Evolutionary conservation across 2,888 invertebrate species (phyloP).

Genomic region (Dryomyza anilis): DNA sequence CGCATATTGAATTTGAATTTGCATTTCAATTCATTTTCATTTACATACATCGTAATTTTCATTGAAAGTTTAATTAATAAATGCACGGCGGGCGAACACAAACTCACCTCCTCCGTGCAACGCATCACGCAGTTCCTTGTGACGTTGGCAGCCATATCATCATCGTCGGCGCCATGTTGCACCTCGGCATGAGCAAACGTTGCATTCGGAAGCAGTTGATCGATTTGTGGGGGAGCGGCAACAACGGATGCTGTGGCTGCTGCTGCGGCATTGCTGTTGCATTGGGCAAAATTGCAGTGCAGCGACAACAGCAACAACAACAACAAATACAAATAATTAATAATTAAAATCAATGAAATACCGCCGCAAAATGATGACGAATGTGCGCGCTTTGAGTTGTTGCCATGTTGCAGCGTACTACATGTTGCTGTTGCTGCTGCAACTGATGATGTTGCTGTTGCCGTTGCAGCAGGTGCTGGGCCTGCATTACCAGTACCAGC

Average conservation of each 20-base stretch:
- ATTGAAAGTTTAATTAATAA: background rate
- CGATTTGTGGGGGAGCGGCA: background rate
- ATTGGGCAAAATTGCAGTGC: constrained; percentile 47
- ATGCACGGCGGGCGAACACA: background rate
- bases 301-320: constrained; percentile 43
- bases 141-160: background rate
- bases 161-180: background rate
- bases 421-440: no score
- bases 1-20: no score
- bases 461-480: background rate
- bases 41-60: background rate
- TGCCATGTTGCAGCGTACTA: no score
- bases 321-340: constrained; percentile 41
- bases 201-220: background rate
- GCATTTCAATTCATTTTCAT: background rate
- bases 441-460: background rate
- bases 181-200: background rate
- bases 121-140: background rate
- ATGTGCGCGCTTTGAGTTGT: constrained; percentile 8
- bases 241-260: background rate
- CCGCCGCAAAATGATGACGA: constrained; percentile 28
- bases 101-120: constrained; percentile 18
- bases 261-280: constrained; percentile 32
- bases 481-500: background rate
- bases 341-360: constrained; percentile 43